Conservation (phyloP, 2,888 invertebrate genomes). For the Leptopilina myrica region DNA sequence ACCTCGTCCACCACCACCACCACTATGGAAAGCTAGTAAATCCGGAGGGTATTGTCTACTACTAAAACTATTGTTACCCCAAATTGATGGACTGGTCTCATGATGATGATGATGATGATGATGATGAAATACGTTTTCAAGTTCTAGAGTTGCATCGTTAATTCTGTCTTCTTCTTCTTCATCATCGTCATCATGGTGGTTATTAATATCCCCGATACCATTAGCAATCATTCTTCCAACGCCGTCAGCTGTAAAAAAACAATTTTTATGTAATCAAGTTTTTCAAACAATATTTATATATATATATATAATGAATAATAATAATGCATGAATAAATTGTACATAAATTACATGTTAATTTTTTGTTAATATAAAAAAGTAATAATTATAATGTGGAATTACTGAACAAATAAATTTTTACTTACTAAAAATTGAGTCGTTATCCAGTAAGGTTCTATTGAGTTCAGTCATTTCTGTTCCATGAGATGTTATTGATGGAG, state of each 20-base stretch:
- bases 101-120: slow-evolving; percentile 51
- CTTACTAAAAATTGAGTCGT: slow-evolving; percentile 86
- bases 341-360: too few species aligned
- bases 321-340: too few species aligned
- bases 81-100: slow-evolving; percentile 76
- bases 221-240: slow-evolving; percentile 66
- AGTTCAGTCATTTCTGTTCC: slow-evolving; percentile 90
- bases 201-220: slow-evolving; percentile 71
- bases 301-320: too few species aligned
- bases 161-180: slow-evolving; percentile 52
- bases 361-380: background rate
- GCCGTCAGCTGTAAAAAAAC: slow-evolving; percentile 73
- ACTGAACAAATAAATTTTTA: background rate
- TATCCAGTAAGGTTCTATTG: slow-evolving; percentile 88
- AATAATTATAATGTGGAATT: background rate
- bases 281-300: too few species aligned
- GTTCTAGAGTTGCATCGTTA: slow-evolving; percentile 55
- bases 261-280: background rate
- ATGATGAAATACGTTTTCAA: slow-evolving; percentile 76
- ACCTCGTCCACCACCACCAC: slow-evolving; percentile 75
- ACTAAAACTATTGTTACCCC: slow-evolving; percentile 1
- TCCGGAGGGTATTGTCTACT: slow-evolving; percentile 86
- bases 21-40: slow-evolving; percentile 87
- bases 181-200: slow-evolving; percentile 43
- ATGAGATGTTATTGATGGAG: slow-evolving; percentile 84